These are phyloP conservation scores for Hydrozoanthus gracilis DNA, from an alignment of 92 coral and sea anemone species.

Conservation along the genomic window DNA sequence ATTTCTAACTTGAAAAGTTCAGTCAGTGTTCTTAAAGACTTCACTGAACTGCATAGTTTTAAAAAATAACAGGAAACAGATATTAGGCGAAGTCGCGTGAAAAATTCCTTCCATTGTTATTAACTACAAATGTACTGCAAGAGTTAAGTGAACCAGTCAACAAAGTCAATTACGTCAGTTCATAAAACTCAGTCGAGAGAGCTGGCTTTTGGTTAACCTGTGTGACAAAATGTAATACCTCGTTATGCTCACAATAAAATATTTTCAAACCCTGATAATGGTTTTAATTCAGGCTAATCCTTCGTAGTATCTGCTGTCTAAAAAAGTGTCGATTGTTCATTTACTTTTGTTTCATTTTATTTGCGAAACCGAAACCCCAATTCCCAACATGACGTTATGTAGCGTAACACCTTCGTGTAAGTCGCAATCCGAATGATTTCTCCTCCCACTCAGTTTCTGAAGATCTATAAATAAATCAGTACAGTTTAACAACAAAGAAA, in stretches of 20 bases:
- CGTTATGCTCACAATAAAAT: not conserved
- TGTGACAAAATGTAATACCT: not conserved
- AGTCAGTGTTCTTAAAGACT: not conserved
- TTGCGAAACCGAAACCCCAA: not conserved
- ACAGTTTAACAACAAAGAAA: not conserved
- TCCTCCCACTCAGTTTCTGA: not conserved
- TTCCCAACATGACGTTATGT: conserved; percentile 6
- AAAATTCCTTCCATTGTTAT: not conserved
- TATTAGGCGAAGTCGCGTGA: not conserved
- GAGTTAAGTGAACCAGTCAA: not conserved
- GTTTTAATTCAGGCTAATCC: conserved; percentile 21
- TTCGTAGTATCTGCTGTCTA: conserved; percentile 26
- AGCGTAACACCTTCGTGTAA: not conserved
- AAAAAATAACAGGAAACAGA: not conserved
- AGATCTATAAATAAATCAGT: not conserved
- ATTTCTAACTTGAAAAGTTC: not conserved
- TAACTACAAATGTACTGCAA: not conserved
- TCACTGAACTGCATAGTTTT: not conserved
- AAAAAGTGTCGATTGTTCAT: conserved; percentile 2
- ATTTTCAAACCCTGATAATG: not conserved
- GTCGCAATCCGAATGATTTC: not conserved
- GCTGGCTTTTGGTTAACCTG: not conserved
- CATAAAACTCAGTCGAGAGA: conserved; percentile 4
- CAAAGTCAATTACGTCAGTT: not conserved
- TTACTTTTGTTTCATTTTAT: not conserved